Base-by-base conservation (phyloP, 1,140 invertebrate species). In the Drosophila ogumai region DNA sequence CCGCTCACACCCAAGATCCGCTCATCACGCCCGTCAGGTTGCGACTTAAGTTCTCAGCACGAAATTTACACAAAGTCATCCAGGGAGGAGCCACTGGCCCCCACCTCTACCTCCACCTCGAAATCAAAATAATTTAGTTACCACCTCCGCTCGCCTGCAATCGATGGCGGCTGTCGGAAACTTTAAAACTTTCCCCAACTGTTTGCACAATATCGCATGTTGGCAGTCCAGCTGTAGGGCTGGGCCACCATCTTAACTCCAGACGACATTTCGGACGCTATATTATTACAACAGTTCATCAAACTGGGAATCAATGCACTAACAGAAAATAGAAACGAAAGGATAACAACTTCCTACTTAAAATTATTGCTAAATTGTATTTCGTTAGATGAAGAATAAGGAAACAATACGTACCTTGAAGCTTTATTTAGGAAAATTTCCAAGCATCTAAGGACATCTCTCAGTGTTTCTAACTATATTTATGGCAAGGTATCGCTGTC, bases 211-310 rank as follows among this genome's bases (percentile, higher is more conserved):
- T 82, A 72, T 82, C 57, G 60, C 58, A 77, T 64, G 69, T 71
- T 73, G 69, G 68, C 52, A 71, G 68, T 34, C 50, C 55, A 54
- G 31, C 22, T 41, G 56, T 31, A 9, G 34, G 36, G 58, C 13
- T 31, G 44, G 69, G 58, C 41, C 50, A 61, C 38, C 50, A 40
- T 47, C 60, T 58, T 74, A 79, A 72, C 81, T 85, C 69, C 63
- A 64, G 50, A 85, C 85, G 85, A 88, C 85, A 90, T 73, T 79
- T 90, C 50, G 86, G 81, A 90, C 81, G 69, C 80, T 79, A 79
- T 90, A 85, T 81, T 88, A 85, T 88, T 90, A 85, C 78, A 90
- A 76, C 81, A 90, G 86, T 88, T 90, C 86, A 90, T 90, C 81
- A 90, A 90, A 90, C 78, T 71, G 67, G 59, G 47, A 43, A 49